Evolutionary conservation across 2,797 vertebrate species (phyloP), one percentile per base, ranked within the genome.

Genomic region (Ctenosaura bakeri): DNA sequence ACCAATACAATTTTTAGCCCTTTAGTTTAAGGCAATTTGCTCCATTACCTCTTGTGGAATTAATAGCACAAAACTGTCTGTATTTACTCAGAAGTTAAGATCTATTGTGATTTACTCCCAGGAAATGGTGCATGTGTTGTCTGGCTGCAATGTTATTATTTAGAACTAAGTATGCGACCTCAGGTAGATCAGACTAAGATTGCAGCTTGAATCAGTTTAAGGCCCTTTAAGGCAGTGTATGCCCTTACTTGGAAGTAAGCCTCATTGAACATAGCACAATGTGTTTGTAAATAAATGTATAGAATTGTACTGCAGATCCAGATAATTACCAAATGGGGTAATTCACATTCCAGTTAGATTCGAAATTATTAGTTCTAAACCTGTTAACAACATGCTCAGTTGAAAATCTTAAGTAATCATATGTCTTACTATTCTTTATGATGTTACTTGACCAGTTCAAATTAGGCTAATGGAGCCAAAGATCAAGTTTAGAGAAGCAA

Each of bases 401-500:
- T 26, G 56, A 88, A 59, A 74, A 62, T 16, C 13, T 26, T 56
- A 18, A 56, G 29, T 81, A 42, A 32, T 74, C 4, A 14, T 10
- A 20, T 50, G 18, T 14, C 32, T 38, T n/a, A 12, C 24, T 26
- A 64, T 46, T 32, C 18, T 79, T 71, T 50, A 85, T 56, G 35
- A n/a, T n/a, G 8, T 22, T 46, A 54, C n/a, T 29, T 29, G 62
- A 38, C 84, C 59, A 32, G 50, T 56, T 88, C 26, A 26, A 16
- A 46, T 32, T 35, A 64, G 42, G 32, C 10, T 89, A 54, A 18
- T 14, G 29, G 46, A 76, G 20, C 29, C 54, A 50, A 6, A 32
- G 22, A 56, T 90, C 20, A 29, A 10, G n/a, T 46, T 66, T 87
- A 42, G 76, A 81, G 91, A 88, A 86, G 73, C 90, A 93, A 88